phyloP scores from a whole-genome alignment of 2,113 vertebrate genomes.

The Atherinomorus stipes region DNA sequence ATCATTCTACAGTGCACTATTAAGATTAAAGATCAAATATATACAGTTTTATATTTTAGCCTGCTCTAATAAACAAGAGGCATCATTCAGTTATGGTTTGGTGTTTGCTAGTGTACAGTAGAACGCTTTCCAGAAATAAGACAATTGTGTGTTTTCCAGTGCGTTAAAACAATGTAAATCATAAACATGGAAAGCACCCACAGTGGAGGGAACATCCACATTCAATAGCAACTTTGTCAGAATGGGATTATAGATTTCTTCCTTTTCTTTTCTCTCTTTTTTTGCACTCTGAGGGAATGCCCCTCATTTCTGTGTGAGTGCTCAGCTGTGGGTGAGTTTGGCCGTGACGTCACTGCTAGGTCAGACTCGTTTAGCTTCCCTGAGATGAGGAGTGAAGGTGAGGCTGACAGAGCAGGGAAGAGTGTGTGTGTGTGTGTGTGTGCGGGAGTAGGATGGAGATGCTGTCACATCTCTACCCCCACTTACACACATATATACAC shows the following conservation, averaged over 20 bases:
- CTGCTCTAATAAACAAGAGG: neutral
- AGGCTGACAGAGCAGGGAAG: conserved; percentile 67
- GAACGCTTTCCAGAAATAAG: conserved; percentile 22
- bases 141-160: conserved; percentile 30
- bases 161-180: conserved; percentile 41
- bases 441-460: conserved; percentile 62
- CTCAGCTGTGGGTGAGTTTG: conserved; percentile 23
- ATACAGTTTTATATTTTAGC: neutral
- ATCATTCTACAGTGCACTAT: neutral
- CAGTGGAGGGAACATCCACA: conserved; percentile 42
- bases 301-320: conserved; percentile 49
- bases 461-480: conserved; percentile 76
- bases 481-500: conserved; percentile 45
- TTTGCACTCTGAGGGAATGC: conserved; percentile 68
- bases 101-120: conserved; percentile 25
- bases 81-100: conserved; percentile 11
- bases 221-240: conserved; percentile 44
- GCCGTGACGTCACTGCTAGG: conserved; percentile 68
- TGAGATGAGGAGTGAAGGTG: conserved; percentile 78
- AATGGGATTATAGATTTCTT: conserved; percentile 41
- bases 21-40: neutral
- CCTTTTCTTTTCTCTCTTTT: conserved; percentile 7
- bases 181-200: conserved; percentile 31
- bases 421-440: conserved; percentile 37
- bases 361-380: conserved; percentile 75